Evolutionary conservation across 2,113 vertebrate genomes (phyloP).

Genomic region (Pedetes capensis): DNA sequence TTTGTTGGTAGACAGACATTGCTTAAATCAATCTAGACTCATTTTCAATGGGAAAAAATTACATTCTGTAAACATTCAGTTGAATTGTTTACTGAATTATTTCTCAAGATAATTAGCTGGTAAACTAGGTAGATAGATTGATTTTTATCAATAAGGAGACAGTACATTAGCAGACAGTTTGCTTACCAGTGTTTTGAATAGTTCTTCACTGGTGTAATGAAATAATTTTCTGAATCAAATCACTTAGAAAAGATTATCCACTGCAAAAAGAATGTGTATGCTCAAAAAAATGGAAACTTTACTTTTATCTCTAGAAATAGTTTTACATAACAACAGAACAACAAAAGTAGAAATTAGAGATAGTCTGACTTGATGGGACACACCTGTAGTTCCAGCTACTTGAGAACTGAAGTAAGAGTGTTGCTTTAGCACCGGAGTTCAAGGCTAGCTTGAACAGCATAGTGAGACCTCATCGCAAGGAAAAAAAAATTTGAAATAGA

Average conservation of each 20-base stretch:
- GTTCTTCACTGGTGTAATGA: background rate
- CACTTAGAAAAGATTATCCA: background rate
- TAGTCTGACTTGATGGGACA: too few relatives aligned
- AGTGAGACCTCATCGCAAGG: background rate
- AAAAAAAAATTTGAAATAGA: too few relatives aligned
- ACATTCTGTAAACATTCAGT: background rate
- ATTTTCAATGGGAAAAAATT: background rate
- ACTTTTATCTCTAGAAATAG: background rate
- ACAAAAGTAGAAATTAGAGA: background rate
- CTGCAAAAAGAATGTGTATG: background rate
- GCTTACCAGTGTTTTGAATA: background rate
- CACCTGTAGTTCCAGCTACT: too few relatives aligned
- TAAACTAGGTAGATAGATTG: too few relatives aligned
- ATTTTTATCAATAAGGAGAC: background rate
- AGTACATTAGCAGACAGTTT: background rate
- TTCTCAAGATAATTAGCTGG: background rate
- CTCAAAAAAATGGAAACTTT: background rate
- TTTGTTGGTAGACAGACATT: background rate
- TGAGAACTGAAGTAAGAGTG: too few relatives aligned
- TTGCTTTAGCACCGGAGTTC: too few relatives aligned
- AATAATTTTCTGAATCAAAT: conserved; percentile 16
- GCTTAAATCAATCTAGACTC: background rate
- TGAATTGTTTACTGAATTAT: background rate
- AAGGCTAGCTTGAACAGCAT: too few relatives aligned
- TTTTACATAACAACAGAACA: background rate